These are phyloP conservation scores for Leucophora obtusa DNA, from an alignment of 2,888 invertebrate species.

Conservation along the genomic window DNA sequence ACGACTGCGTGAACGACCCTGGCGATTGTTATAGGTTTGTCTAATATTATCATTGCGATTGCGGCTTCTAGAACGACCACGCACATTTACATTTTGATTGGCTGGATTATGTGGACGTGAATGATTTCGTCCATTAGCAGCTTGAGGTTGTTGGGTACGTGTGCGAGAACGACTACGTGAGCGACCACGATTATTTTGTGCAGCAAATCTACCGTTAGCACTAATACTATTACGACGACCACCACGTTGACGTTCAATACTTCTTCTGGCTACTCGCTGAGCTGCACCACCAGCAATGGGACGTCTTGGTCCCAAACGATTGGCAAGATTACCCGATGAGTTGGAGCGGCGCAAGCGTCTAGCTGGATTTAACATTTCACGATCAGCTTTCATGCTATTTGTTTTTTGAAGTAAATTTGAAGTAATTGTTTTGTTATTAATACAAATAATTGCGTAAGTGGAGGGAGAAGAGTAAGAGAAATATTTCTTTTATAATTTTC, in stretches of 20 bases:
- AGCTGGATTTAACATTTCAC: constrained; percentile 69
- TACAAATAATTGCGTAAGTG: constrained; percentile 43
- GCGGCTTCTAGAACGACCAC: constrained; percentile 63
- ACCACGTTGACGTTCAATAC: constrained; percentile 60
- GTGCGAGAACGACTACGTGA: constrained; percentile 70
- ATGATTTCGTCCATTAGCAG: constrained; percentile 61
- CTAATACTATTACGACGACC: constrained; percentile 47
- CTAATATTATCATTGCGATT: constrained; percentile 36
- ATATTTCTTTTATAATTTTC: constrained; percentile 19
- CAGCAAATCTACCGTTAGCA: constrained; percentile 56
- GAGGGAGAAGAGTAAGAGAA: constrained; percentile 20
- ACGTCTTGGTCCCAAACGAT: constrained; percentile 72
- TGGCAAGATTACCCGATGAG: constrained; percentile 71
- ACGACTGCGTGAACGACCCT: constrained; percentile 66
- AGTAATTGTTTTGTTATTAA: constrained; percentile 53
- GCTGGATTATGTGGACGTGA: constrained; percentile 60
- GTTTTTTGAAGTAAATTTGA: constrained; percentile 61
- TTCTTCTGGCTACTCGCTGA: constrained; percentile 71
- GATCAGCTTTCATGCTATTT: constrained; percentile 78
- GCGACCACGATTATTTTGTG: constrained; percentile 66
- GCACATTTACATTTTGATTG: constrained; percentile 45
- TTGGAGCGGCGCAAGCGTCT: constrained; percentile 71
- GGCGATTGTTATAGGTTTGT: constrained; percentile 39
- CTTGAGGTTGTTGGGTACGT: constrained; percentile 29
- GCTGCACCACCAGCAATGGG: constrained; percentile 71